Evolutionary conservation across 2,113 vertebrate genomes (phyloP).

Genomic region (Corythornis madagascariensis): DNA sequence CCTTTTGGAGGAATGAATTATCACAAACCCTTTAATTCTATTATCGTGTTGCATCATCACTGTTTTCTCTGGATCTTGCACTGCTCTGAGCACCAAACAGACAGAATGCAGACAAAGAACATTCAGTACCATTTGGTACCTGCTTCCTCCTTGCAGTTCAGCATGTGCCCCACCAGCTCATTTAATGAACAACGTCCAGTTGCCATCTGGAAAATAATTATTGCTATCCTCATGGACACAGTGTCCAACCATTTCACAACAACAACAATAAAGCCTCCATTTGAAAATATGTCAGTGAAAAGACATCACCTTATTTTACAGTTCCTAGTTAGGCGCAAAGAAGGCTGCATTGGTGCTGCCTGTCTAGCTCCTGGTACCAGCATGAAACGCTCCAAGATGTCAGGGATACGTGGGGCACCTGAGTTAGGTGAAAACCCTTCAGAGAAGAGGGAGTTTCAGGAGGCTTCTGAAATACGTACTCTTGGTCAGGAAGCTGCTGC

Average conservation of each 20-base stretch:
- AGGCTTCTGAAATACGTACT: background rate
- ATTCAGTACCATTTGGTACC: background rate
- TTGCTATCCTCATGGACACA: background rate
- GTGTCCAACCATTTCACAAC: background rate
- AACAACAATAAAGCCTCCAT: background rate
- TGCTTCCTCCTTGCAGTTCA: background rate
- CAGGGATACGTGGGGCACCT: background rate
- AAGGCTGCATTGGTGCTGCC: background rate
- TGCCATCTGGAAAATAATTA: background rate
- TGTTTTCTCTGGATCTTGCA: background rate
- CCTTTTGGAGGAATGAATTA: background rate
- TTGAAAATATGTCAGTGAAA: background rate
- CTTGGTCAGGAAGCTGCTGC: background rate
- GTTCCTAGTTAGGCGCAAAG: background rate
- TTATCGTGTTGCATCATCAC: background rate
- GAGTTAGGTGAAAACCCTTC: background rate
- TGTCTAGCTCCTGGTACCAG: background rate
- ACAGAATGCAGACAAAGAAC: background rate
- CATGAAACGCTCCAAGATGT: background rate
- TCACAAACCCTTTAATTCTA: background rate
- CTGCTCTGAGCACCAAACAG: background rate
- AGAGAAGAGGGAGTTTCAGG: background rate
- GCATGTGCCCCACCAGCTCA: background rate
- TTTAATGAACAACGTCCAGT: background rate
- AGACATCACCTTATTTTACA: background rate